These are phyloP conservation scores for Gorsachius goisagi DNA, from an alignment of 2,113 vertebrate species.

Conservation along the genomic window DNA sequence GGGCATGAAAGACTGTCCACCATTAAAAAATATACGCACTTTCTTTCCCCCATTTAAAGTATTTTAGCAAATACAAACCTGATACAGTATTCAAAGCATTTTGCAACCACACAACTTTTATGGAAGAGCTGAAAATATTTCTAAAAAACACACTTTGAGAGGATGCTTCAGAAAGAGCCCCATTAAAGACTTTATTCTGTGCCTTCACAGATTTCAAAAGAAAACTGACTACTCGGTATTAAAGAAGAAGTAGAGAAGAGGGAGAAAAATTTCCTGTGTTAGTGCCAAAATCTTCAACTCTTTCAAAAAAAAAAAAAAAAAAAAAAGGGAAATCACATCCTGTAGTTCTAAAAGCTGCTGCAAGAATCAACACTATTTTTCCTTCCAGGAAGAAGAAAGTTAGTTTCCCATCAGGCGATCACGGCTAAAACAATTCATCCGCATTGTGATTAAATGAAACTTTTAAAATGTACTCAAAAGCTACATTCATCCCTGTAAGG, in stretches of 20 bases:
- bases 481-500: conserved; percentile 70
- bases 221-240: neutral
- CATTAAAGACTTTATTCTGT: neutral
- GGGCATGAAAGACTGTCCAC: neutral
- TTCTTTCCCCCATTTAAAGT: neutral
- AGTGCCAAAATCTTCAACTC: conserved; percentile 60
- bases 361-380: conserved; percentile 67
- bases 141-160: neutral
- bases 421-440: conserved; percentile 59
- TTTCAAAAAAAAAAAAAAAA: neutral
- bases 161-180: neutral
- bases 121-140: neutral
- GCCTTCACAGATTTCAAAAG: neutral
- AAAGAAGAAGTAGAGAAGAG: conserved; percentile 7
- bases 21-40: neutral
- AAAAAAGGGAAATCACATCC: conserved; percentile 52
- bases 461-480: conserved; percentile 71
- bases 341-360: conserved; percentile 62
- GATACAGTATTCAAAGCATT: neutral
- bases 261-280: conserved; percentile 34
- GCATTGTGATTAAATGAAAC: conserved; percentile 63
- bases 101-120: neutral
- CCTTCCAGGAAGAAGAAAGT: conserved; percentile 68
- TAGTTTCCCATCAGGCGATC: conserved; percentile 73
- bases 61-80: neutral